A percentile compares a stretch with the other conserved stretches of the same genome.
phyloP scores from a whole-genome alignment of 2,888 invertebrate genomes.

The Rhorus exstirpatorius region DNA sequence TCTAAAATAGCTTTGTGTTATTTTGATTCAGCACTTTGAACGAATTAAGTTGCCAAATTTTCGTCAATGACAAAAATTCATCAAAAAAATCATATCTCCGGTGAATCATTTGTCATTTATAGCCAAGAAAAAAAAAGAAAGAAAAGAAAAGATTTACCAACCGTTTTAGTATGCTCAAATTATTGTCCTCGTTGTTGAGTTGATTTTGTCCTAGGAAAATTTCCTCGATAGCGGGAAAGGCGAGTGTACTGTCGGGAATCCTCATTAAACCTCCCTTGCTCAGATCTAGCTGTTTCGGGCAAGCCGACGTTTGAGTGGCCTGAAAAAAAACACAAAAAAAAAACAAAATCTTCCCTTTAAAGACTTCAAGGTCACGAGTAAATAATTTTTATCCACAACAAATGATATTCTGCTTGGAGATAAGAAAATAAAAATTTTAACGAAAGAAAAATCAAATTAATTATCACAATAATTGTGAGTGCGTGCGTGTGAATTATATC shows the following conservation, averaged over 20 bases:
- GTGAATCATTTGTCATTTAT: neutral
- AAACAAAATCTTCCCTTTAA: too few species aligned
- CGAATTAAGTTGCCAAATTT: too few species aligned
- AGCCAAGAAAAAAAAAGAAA: neutral
- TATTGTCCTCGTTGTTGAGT: conserved; percentile 80
- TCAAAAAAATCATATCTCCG: neutral
- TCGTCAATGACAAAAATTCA: neutral
- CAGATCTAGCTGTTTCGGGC: conserved; percentile 83
- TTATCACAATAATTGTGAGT: neutral
- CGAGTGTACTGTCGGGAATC: conserved; percentile 83
- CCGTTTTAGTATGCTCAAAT: conserved; percentile 81
- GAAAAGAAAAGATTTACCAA: conserved; percentile 63
- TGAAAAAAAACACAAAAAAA: conserved; percentile 53
- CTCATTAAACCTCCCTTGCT: conserved; percentile 84
- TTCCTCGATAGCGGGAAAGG: conserved; percentile 83
- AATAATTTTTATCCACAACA: conserved; percentile 12
- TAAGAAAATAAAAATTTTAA: conserved; percentile 24
- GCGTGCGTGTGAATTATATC: neutral
- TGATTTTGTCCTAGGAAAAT: conserved; percentile 84
- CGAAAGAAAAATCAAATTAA: too few species aligned
- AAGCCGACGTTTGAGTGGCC: conserved; percentile 79
- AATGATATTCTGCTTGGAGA: neutral
- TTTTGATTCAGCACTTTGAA: too few species aligned
- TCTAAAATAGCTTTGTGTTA: too few species aligned
- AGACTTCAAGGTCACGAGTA: too few species aligned